Conservation (phyloP, 1,140 invertebrate genomes). For the Heliconius congener region DNA sequence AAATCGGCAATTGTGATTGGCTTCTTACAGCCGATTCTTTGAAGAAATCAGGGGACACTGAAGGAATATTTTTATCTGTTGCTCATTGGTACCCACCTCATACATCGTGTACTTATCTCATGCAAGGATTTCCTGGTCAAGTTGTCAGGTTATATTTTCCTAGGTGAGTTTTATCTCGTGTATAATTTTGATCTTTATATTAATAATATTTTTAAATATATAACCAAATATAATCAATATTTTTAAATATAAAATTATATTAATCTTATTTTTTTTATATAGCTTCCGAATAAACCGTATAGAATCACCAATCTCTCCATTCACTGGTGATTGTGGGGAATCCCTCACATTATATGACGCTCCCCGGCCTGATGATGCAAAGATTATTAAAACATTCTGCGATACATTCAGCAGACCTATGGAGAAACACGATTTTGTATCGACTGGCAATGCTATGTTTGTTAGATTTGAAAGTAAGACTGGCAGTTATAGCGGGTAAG, state of each 20-base stretch:
- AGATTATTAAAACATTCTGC: slow-evolving; percentile 95
- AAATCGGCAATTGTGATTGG: slow-evolving; percentile 94
- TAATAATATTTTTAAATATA: too few relatives aligned
- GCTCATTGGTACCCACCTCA: slow-evolving; percentile 96
- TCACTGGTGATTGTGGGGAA: slow-evolving; percentile 93
- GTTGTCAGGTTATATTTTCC: slow-evolving; percentile 94
- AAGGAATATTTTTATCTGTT: slow-evolving; percentile 94
- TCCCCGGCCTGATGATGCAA: slow-evolving; percentile 91
- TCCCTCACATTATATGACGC: slow-evolving; percentile 94
- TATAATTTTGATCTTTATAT: neutral
- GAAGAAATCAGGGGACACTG: slow-evolving; percentile 87
- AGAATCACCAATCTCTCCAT: slow-evolving; percentile 91
- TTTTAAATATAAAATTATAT: neutral
- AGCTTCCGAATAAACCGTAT: slow-evolving; percentile 94
- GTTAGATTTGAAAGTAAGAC: slow-evolving; percentile 95
- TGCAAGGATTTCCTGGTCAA: slow-evolving; percentile 91
- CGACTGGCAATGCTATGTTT: slow-evolving; percentile 91
- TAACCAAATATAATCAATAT: too few relatives aligned
- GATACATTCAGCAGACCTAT: slow-evolving; percentile 94
- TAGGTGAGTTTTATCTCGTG: slow-evolving; percentile 80
- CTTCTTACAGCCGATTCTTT: slow-evolving; percentile 90
- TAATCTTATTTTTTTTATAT: slow-evolving; percentile 19
- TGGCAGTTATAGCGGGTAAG: slow-evolving; percentile 92
- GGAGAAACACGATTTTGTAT: slow-evolving; percentile 95
- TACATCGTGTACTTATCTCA: slow-evolving; percentile 94